These are phyloP conservation scores for Protobothrops mucrosquamatus DNA, from an alignment of 2,113 vertebrate species.

Conservation along the genomic window DNA sequence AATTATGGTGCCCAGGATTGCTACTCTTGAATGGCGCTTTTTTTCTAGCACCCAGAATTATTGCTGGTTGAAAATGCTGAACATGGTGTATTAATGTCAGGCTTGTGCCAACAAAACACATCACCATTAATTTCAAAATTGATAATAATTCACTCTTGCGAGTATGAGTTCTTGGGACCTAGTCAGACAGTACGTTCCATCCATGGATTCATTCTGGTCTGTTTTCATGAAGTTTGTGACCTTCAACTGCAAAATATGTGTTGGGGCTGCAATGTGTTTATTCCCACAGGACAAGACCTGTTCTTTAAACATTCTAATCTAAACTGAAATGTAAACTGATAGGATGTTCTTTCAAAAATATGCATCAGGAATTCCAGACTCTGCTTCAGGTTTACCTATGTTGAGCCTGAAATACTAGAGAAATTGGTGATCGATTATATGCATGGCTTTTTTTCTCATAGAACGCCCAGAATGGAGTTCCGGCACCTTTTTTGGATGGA, in stretches of 20 bases:
- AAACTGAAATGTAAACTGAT: conserved; percentile 8
- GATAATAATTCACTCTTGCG: background rate
- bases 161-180: accelerated
- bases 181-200: background rate
- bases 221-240: background rate
- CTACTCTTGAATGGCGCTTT: background rate
- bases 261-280: background rate
- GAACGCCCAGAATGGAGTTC: no score
- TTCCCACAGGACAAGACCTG: background rate
- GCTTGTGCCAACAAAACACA: background rate
- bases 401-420: background rate
- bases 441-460: no score
- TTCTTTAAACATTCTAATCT: accelerated
- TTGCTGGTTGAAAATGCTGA: background rate
- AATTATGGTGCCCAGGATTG: background rate
- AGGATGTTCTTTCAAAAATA: accelerated
- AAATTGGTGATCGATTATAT: background rate
- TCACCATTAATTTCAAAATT: conserved; percentile 25
- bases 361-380: background rate
- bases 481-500: no score
- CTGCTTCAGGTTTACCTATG: background rate
- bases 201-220: background rate
- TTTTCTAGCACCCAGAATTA: background rate
- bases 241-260: background rate
- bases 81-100: background rate